These are phyloP conservation scores for Tetramorium bicarinatum DNA, from an alignment of 2,888 invertebrate genomes.

Conservation along the genomic window DNA sequence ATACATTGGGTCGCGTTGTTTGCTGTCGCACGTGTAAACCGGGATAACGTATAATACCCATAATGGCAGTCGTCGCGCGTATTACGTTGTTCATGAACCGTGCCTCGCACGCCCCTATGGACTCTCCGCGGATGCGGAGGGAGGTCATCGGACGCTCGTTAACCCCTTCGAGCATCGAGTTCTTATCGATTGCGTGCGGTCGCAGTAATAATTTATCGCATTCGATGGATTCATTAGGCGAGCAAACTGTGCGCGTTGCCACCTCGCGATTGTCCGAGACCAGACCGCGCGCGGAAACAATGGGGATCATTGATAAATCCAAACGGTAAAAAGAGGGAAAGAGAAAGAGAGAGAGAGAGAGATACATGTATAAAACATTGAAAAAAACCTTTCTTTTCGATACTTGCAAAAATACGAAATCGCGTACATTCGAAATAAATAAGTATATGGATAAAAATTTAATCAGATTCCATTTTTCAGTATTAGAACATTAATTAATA, in stretches of 20 bases:
- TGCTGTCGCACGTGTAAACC: slow-evolving; percentile 54
- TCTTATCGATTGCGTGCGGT: slow-evolving; percentile 54
- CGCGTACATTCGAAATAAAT: not conserved
- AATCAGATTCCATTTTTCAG: not conserved
- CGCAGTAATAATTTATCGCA: slow-evolving; percentile 52
- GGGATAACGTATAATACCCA: slow-evolving; percentile 50
- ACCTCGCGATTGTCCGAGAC: slow-evolving; percentile 55
- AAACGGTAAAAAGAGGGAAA: not conserved
- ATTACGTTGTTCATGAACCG: slow-evolving; percentile 52
- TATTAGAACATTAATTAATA: not conserved
- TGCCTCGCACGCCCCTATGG: not conserved
- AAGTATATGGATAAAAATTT: not conserved
- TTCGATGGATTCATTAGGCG: slow-evolving; percentile 52
- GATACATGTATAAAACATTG: too few relatives aligned
- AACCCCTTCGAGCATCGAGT: slow-evolving; percentile 53
- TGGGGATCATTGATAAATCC: slow-evolving; percentile 32
- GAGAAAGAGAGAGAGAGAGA: not conserved
- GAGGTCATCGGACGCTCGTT: slow-evolving; percentile 58
- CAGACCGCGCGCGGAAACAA: slow-evolving; percentile 9
- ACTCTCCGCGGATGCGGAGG: slow-evolving; percentile 19
- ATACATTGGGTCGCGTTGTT: slow-evolving; percentile 7
- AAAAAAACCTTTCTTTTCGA: not conserved
- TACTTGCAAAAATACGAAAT: not conserved
- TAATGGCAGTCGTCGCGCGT: slow-evolving; percentile 53
- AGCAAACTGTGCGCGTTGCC: slow-evolving; percentile 12